Base-by-base conservation (phyloP, 2,888 invertebrate species). In the Carterocephalus palaemon region DNA sequence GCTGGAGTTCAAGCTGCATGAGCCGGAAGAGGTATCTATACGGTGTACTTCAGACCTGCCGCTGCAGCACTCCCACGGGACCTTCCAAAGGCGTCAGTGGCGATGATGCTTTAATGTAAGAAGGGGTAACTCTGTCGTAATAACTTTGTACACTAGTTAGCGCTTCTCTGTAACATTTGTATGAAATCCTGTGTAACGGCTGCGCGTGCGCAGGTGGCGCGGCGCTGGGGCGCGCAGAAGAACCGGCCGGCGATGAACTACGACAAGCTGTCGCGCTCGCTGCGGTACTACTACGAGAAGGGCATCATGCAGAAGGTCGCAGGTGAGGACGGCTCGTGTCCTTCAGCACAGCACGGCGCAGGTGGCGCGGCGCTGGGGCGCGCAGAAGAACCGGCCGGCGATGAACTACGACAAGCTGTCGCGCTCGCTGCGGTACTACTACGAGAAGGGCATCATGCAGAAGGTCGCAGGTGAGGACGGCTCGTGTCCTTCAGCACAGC, bases 261-360 rank as follows among this genome's bases (percentile, higher is more conserved):
- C 70, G 98, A 98, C 78, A 98, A 98, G 75, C 83, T 98, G 33
- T 97, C 97, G 23, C 89, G 98, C 4, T 97, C 97, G 0, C 88
- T 98, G 24, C 90, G 98, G n/a, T 98, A 98, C 66, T 98, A 98
- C 72, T 98, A 98, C 73, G 97, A 98, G 76, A 98, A 98, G 73
- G 97, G 97, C n/a, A 98, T 98, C 64, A 97, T 98, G 97, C 97
- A 97, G 81, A 98, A 98, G 79, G 98, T 98, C 0, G 95, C 96
- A 43, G 96, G 94, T 89, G 77, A 62, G 51, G n/a, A n/a, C n/a
- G n/a, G n/a, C n/a, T n/a, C n/a, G n/a, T n/a, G n/a, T n/a, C n/a
- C n/a, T 47, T 1, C 5, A 1, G 8, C 40, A n/a, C n/a, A n/a
- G n/a, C n/a, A n/a, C n/a, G n/a, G 8, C 4, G 3, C 73, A 95